Evolutionary conservation across 2,888 invertebrate genomes (phyloP).

Genomic region (Ennomos quercinarius): DNA sequence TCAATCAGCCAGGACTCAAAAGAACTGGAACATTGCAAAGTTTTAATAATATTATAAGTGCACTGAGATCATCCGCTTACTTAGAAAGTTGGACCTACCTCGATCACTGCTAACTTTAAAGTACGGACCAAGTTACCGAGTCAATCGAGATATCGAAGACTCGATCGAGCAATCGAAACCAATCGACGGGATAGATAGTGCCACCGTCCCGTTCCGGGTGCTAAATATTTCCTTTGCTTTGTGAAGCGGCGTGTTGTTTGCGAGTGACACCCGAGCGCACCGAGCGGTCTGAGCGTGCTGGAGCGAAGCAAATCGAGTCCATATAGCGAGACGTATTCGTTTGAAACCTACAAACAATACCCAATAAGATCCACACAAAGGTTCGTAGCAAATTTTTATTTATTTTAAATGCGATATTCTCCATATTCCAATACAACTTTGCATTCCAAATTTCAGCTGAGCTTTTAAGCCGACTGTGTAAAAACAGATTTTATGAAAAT

Average conservation of each 20-base stretch:
- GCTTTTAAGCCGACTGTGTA: slow-evolving; percentile 25
- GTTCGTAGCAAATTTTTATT: slow-evolving; percentile 9
- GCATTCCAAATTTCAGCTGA: slow-evolving; percentile 16
- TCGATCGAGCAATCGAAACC: slow-evolving; percentile 63
- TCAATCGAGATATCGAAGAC: slow-evolving; percentile 62
- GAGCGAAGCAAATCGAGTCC: background rate
- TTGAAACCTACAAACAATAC: slow-evolving; percentile 14
- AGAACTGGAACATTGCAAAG: too few relatives aligned
- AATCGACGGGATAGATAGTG: slow-evolving; percentile 47
- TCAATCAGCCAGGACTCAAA: too few relatives aligned
- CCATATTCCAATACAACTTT: slow-evolving; percentile 16
- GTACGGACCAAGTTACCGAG: slow-evolving; percentile 6
- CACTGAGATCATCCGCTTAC: too few relatives aligned
- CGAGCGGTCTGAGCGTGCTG: slow-evolving; percentile 2
- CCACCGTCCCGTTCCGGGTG: slow-evolving; percentile 42
- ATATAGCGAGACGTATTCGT: slow-evolving; percentile 11
- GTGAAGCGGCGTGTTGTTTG: slow-evolving; percentile 34
- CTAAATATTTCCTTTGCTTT: slow-evolving; percentile 50
- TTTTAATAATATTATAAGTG: too few relatives aligned
- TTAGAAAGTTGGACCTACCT: background rate
- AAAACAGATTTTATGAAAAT: slow-evolving; percentile 28
- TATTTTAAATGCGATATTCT: slow-evolving; percentile 9
- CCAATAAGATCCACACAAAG: too few relatives aligned
- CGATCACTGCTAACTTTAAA: background rate
- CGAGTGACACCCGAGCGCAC: slow-evolving; percentile 22